Evolutionary conservation across 2,888 invertebrate genomes (phyloP), one percentile per base, ranked within the genome.

Genomic region (Elgonia sp.): DNA sequence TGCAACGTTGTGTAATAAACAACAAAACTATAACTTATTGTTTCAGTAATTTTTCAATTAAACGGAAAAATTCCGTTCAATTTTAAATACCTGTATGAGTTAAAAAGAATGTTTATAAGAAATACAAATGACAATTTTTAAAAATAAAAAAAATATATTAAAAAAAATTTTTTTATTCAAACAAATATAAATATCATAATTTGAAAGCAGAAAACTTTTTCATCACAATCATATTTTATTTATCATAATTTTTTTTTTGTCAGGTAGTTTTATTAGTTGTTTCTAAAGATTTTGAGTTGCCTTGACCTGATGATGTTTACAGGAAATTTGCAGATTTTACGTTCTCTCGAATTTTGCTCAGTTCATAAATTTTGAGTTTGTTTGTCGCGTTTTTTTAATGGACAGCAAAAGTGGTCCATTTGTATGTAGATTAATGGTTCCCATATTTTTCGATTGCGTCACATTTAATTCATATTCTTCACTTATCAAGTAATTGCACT

Each of bases 271-370:
- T 69, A 10, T 67, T 29, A 9, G 14, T 70, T 37, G 8, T 21
- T 73, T 67, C 46, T 20, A 5, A 3, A 3, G 21, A 10, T 42
- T 40, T 55, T 37, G 29, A 16, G 14, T 21, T n/a, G 21, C 65
- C 77, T 77, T 77, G 77, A 77, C 77, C 77, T 37, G 55, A 10
- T 9, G 55, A 18, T 77, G 77, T 77, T 77, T 65, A 67, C 77
- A 77, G 65, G 39, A 67, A 65, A 77, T 57, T 60, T 37, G 60
- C 20, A 9, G 14, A 42, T 40, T 72, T 50, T n/a, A 21, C 57
- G 39, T 18, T 14, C 10, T 76, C 63, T 50, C 18, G 37, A 50
- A 63, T 50, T 63, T 63, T 53, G 63, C 20, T 14, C 16, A 55
- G 40, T 40, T 55, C 65, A 65, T 77, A 77, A 53, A 77, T 77